phyloP scores from a whole-genome alignment of 2,888 invertebrate species.

The Eupithecia subumbrata region DNA sequence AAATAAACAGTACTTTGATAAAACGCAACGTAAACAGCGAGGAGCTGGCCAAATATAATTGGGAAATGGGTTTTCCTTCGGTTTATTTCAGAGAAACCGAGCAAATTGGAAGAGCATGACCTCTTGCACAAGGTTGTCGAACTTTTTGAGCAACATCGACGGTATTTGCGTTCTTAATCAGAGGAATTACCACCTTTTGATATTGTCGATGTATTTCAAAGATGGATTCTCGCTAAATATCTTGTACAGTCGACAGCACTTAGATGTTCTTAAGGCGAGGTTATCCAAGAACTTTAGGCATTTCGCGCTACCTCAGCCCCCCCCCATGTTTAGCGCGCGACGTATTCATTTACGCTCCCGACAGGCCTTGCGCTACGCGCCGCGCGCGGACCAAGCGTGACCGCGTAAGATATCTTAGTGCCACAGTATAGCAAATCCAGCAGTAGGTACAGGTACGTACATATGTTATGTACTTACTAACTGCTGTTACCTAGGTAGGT shows the following conservation, averaged over 20 bases:
- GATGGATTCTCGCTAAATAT: conserved; percentile 64
- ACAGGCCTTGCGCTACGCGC: no score
- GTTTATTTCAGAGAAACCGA: conserved; percentile 28
- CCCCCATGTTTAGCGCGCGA: no score
- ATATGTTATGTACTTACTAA: no score
- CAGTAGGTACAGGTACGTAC: no score
- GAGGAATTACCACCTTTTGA: conserved; percentile 71
- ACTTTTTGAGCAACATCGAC: conserved; percentile 58
- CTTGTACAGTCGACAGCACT: conserved; percentile 1
- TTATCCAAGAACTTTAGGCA: no score
- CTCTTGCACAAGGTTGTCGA: conserved; percentile 62
- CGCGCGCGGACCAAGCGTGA: no score
- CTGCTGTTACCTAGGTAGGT: no score
- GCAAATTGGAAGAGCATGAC: conserved; percentile 44
- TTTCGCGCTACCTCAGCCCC: no score
- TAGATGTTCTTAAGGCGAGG: neutral
- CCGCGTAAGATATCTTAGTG: no score
- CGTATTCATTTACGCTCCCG: no score
- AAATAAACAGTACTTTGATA: conserved; percentile 34
- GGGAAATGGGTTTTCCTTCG: conserved; percentile 29
- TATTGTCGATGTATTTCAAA: conserved; percentile 60
- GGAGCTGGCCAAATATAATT: conserved; percentile 26
- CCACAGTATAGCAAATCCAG: no score
- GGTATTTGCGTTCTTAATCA: conserved; percentile 72
- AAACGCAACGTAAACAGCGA: conserved; percentile 29